Conservation (phyloP, 1,140 invertebrate genomes). For the Muscidifurax raptorellus region DNA sequence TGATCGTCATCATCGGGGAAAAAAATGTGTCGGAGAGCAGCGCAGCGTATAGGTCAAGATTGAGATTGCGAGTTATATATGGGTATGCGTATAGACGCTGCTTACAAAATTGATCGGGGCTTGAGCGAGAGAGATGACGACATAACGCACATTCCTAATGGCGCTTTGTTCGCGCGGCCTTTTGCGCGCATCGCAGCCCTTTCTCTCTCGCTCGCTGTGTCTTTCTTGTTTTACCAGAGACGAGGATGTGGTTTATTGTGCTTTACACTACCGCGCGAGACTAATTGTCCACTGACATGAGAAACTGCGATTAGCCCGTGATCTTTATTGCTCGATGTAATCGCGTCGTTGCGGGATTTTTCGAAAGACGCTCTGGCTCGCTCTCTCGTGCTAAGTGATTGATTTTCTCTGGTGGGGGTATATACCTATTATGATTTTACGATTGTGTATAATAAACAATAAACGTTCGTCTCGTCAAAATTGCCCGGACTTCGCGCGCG, state of each 20-base stretch:
- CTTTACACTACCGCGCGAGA: neutral
- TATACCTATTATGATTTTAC: too few relatives aligned
- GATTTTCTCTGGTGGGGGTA: neutral
- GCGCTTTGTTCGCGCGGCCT: constrained; percentile 31
- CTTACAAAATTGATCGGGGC: constrained; percentile 30
- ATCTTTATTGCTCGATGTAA: neutral
- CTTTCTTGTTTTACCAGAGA: neutral
- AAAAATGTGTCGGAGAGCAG: neutral
- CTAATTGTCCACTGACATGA: neutral
- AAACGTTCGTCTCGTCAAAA: too few relatives aligned
- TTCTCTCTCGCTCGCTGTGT: constrained; percentile 12
- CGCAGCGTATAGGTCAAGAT: constrained; percentile 32
- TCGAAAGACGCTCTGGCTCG: too few relatives aligned
- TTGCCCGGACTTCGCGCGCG: too few relatives aligned
- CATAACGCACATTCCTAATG: constrained; percentile 28
- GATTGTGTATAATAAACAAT: too few relatives aligned
- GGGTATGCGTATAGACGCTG: constrained; percentile 4
- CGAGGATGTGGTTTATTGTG: neutral
- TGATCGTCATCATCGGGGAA: constrained; percentile 1
- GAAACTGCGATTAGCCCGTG: neutral
- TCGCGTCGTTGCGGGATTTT: neutral
- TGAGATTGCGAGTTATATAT: neutral
- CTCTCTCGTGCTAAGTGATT: too few relatives aligned
- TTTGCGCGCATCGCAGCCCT: neutral
- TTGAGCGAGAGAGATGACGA: constrained; percentile 10